A percentile compares a stretch with the other conserved stretches of the same genome.
Conservation (phyloP, 2,113 vertebrate species). For the Melanostigma gelatinosum region DNA sequence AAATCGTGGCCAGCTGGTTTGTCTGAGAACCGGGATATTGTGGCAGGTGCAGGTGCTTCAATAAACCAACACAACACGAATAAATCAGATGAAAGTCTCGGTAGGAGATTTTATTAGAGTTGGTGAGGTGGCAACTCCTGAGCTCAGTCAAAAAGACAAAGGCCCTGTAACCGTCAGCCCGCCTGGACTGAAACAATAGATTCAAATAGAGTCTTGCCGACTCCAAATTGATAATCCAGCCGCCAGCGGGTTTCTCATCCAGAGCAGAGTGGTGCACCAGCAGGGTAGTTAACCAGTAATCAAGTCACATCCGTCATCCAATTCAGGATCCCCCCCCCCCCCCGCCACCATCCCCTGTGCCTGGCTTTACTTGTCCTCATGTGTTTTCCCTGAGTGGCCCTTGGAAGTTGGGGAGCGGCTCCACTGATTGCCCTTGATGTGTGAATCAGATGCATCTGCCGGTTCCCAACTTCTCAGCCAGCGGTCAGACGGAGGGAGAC, state of each 20-base stretch:
- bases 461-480: conserved; percentile 43
- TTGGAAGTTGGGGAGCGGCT: conserved; percentile 62
- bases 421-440: conserved; percentile 73
- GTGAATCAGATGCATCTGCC: conserved; percentile 68
- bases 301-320: conserved; percentile 78
- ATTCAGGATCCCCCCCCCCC: conserved; percentile 57
- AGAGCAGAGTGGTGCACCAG: conserved; percentile 60
- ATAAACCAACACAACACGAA: conserved; percentile 15
- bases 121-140: conserved; percentile 30
- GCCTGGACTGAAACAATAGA: conserved; percentile 60
- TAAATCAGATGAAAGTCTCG: conserved; percentile 42
- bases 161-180: conserved; percentile 28
- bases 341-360: neutral
- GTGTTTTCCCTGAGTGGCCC: conserved; percentile 64
- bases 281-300: conserved; percentile 74
- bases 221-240: conserved; percentile 69
- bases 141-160: conserved; percentile 21
- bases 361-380: conserved; percentile 57
- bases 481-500: conserved; percentile 18
- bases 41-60: conserved; percentile 24
- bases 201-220: conserved; percentile 59
- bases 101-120: conserved; percentile 43
- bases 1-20: conserved; percentile 29
- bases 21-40: neutral
- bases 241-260: conserved; percentile 56